These are phyloP conservation scores for Anoncus sp. DNA, from an alignment of 2,888 invertebrate genomes.

Conservation along the genomic window DNA sequence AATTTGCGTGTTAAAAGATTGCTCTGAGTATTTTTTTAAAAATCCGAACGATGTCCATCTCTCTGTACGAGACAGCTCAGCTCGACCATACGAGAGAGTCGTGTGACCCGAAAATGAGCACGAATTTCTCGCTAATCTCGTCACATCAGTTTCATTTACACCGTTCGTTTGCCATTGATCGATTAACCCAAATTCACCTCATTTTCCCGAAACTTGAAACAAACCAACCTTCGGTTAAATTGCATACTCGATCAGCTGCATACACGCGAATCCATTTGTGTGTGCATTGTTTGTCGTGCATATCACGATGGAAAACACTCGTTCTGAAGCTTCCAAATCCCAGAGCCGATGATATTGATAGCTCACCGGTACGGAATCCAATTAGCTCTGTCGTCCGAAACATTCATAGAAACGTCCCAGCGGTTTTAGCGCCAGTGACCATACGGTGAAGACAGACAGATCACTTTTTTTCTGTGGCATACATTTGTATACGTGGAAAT, in stretches of 20 bases:
- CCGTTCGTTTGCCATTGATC: not conserved
- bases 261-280: not conserved
- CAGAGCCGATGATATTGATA: not conserved
- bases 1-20: too few species aligned
- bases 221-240: not conserved
- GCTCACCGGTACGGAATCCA: constrained; percentile 22
- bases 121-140: not conserved
- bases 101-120: not conserved
- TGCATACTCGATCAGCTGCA: not conserved
- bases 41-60: too few species aligned
- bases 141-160: not conserved
- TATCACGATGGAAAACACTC: not conserved
- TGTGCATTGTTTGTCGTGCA: not conserved
- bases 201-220: not conserved
- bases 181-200: not conserved
- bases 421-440: not conserved
- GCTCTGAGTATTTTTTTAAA: too few species aligned
- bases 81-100: not conserved
- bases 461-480: not conserved
- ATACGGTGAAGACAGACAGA: not conserved
- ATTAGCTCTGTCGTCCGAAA: constrained; percentile 29
- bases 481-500: not conserved
- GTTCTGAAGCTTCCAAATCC: constrained; percentile 7
- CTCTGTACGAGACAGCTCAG: not conserved
- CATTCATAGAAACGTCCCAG: not conserved